Conservation (phyloP, 2,888 invertebrate species). For the Stenichneumon culpator region DNA sequence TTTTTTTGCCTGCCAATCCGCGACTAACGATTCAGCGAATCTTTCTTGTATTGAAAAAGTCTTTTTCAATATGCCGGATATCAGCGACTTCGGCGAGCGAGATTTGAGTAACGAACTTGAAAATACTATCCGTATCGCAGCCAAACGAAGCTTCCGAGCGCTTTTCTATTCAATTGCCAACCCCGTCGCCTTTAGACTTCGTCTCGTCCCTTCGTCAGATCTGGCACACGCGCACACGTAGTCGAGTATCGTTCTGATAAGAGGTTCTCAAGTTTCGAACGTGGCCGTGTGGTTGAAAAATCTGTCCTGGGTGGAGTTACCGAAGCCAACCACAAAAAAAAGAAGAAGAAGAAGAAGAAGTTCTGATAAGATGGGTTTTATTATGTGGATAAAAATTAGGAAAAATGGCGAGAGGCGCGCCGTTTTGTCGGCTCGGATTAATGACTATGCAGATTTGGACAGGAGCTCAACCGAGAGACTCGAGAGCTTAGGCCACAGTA, state of each 20-base stretch:
- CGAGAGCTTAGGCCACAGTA: too few species aligned
- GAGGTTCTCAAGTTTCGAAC: too few species aligned
- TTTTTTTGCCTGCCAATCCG: not conserved
- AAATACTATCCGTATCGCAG: not conserved
- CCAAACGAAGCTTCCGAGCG: conserved; percentile 7
- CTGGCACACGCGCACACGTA: not conserved
- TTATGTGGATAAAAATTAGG: not conserved
- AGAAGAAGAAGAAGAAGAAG: too few species aligned
- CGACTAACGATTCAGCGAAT: conserved; percentile 22
- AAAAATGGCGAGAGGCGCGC: not conserved
- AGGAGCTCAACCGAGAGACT: too few species aligned
- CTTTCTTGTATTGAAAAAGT: not conserved
- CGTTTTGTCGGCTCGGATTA: too few species aligned
- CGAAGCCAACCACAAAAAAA: too few species aligned
- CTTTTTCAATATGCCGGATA: not conserved
- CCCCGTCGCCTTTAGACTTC: not conserved
- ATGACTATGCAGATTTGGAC: too few species aligned
- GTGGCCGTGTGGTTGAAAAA: too few species aligned
- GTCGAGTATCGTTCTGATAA: not conserved
- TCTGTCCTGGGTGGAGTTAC: too few species aligned
- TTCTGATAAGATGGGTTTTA: conserved; percentile 4
- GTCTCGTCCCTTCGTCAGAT: not conserved
- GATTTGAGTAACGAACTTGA: conserved; percentile 25
- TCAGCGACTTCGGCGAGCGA: not conserved
- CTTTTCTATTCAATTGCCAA: not conserved